phyloP scores from a whole-genome alignment of 2,113 vertebrate species.

The Leucosticte australis region DNA sequence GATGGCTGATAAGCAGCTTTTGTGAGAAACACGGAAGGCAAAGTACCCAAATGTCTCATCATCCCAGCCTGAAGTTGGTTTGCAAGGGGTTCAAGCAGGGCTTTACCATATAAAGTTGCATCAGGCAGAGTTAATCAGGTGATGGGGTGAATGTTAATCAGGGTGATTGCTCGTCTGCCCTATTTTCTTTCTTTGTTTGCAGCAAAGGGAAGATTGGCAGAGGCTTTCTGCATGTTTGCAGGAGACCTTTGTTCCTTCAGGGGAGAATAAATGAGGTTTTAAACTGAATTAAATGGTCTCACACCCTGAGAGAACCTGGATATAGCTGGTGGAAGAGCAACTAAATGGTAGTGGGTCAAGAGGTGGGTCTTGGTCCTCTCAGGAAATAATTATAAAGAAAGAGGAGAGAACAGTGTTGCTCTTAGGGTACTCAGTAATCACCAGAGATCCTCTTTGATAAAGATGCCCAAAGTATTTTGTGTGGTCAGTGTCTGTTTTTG shows the following conservation, averaged over 20 bases:
- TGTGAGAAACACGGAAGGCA: neutral
- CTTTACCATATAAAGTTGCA: constrained; percentile 12
- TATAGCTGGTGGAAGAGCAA: neutral
- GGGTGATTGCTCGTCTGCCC: neutral
- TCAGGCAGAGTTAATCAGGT: neutral
- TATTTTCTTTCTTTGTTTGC: neutral
- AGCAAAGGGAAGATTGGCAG: neutral
- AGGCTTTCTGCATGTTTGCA: neutral
- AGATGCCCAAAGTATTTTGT: neutral
- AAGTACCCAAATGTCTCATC: constrained; percentile 32
- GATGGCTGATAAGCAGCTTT: neutral
- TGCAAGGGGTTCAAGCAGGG: neutral
- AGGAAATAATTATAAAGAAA: neutral
- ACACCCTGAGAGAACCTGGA: neutral
- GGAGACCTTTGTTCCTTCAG: neutral
- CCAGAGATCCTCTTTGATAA: neutral
- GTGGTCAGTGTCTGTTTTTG: neutral
- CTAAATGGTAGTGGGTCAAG: neutral
- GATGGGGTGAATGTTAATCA: neutral
- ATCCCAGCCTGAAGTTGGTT: neutral
- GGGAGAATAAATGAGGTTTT: neutral
- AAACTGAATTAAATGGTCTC: neutral
- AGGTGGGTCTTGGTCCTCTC: neutral
- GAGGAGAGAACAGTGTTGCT: neutral
- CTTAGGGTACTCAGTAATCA: neutral